Evolutionary conservation across 2,797 vertebrate species (phyloP).

Genomic region (Cossypha caffra): DNA sequence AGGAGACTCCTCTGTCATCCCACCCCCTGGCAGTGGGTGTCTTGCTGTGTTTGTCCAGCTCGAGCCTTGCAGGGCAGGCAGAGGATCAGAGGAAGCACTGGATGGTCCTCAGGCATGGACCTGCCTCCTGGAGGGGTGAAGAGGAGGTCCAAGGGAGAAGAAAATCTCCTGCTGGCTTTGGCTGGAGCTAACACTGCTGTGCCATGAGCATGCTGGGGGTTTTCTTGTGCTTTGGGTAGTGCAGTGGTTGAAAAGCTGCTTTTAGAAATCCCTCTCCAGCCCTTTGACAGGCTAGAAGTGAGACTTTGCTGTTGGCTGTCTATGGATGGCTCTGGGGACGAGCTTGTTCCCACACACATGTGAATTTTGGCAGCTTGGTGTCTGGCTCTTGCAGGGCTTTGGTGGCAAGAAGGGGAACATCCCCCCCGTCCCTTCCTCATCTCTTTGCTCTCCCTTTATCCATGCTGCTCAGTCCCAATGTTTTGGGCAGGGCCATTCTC

Average conservation of each 20-base stretch:
- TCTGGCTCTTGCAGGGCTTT: neutral
- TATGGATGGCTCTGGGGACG: neutral
- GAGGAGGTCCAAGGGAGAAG: neutral
- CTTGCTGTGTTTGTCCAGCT: neutral
- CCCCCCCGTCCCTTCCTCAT: neutral
- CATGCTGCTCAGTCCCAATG: rapidly evolving
- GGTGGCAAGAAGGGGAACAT: neutral
- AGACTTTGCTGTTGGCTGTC: neutral
- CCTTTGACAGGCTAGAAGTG: neutral
- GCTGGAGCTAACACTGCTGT: neutral
- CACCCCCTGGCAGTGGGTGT: no score
- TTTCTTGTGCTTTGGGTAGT: neutral
- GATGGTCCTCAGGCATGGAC: neutral
- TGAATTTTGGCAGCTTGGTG: neutral
- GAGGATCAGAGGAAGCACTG: neutral
- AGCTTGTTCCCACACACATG: neutral
- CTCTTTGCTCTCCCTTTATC: neutral
- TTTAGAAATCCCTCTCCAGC: neutral
- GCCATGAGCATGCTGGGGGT: neutral
- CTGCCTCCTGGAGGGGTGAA: neutral
- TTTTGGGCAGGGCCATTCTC: neutral
- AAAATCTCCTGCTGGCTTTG: neutral
- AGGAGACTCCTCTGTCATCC: neutral
- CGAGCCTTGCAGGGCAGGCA: neutral
- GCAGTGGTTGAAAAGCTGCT: neutral